Percentiles rank a stretch among this genome's conserved stretches.
phyloP scores from a whole-genome alignment of 37 sponge, comb jelly and placozoan genomes.

The Amphimedon queenslandica region DNA sequence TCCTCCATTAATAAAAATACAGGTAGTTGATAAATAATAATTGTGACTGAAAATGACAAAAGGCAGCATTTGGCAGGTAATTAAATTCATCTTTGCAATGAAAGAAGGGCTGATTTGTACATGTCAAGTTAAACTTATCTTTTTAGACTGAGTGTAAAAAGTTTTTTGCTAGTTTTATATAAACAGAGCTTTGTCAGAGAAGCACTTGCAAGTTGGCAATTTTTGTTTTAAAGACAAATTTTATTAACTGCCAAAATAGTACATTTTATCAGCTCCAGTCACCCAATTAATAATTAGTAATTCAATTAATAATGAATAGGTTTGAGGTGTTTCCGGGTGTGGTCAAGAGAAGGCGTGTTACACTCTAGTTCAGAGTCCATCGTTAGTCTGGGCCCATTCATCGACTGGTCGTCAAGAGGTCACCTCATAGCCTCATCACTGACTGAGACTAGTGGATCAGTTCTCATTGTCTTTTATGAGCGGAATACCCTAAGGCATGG shows the following conservation, averaged over 20 bases:
- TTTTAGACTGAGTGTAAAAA: not conserved
- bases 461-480: slow-evolving; percentile 97
- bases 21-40: too few relatives aligned
- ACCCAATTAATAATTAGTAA: not conserved
- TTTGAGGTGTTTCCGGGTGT: slow-evolving; percentile 75
- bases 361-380: slow-evolving; percentile 80
- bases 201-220: not conserved
- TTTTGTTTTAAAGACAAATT: too few relatives aligned
- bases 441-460: slow-evolving; percentile 60
- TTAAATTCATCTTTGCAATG: too few relatives aligned
- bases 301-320: slow-evolving; percentile 3
- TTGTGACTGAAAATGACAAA: too few relatives aligned
- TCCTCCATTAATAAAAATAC: too few relatives aligned
- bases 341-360: slow-evolving; percentile 80
- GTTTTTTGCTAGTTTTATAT: not conserved
- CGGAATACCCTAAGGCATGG: slow-evolving; percentile 91
- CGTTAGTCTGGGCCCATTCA: slow-evolving; percentile 74
- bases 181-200: not conserved
- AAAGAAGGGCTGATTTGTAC: too few relatives aligned
- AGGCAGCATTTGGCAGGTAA: too few relatives aligned
- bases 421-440: slow-evolving; percentile 84
- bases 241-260: too few relatives aligned
- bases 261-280: too few relatives aligned
- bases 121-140: too few relatives aligned
- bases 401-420: slow-evolving; percentile 86